Evolutionary conservation across 2,888 invertebrate genomes (phyloP).

Genomic region (Hypercompe scribonia): DNA sequence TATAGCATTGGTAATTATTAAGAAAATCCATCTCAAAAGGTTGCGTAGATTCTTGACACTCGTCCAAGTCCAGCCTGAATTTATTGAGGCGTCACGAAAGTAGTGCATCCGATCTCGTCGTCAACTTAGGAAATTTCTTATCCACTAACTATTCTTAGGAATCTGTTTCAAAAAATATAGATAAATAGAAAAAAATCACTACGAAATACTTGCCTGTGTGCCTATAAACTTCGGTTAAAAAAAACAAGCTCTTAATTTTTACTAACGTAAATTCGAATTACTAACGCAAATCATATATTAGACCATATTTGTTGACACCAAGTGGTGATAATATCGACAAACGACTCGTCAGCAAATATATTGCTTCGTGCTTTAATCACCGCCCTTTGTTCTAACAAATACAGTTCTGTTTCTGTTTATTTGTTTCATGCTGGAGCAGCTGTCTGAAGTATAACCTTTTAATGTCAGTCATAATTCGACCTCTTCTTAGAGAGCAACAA

Average conservation of each 20-base stretch:
- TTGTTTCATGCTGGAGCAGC: conserved; percentile 2
- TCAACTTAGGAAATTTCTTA: no score
- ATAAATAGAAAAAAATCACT: background rate
- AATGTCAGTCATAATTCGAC: background rate
- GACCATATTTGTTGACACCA: conserved; percentile 32
- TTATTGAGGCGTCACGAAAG: background rate
- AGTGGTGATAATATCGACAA: conserved; percentile 44
- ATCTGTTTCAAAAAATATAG: background rate
- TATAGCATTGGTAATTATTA: background rate
- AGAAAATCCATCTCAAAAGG: background rate
- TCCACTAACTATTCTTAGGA: no score
- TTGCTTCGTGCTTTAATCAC: conserved; percentile 48
- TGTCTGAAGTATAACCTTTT: background rate
- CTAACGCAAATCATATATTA: conserved; percentile 32
- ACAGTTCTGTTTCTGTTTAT: conserved; percentile 23
- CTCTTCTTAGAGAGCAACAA: background rate
- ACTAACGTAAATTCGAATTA: no score
- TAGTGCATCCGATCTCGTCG: background rate
- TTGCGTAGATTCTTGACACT: no score
- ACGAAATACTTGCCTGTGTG: background rate
- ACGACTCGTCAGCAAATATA: conserved; percentile 38
- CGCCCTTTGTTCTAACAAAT: conserved; percentile 47
- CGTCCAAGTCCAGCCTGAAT: background rate
- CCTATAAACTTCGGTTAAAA: background rate
- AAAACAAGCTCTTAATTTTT: no score